Evolutionary conservation across 2,888 invertebrate species (phyloP), one percentile per base, ranked within the genome.

Genomic region (Melangyna quadrimaculata): DNA sequence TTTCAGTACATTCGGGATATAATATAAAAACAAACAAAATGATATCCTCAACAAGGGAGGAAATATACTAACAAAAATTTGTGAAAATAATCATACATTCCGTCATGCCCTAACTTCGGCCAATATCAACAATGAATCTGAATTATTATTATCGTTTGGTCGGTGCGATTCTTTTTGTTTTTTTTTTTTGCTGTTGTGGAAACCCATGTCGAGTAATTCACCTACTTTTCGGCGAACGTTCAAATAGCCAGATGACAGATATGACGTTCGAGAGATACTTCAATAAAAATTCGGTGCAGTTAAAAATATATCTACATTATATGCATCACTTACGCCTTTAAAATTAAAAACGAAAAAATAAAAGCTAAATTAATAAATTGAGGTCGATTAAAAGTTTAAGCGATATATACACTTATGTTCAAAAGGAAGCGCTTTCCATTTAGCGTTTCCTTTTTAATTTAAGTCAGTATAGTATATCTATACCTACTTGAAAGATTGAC

Each of bases 181-280:
- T 45, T 65, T 24, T 69, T 81, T 71, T 70, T 53, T n/a, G n/a
- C n/a, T n/a, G n/a, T 59, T 63, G 61, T 75, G 63, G 43, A 73
- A 75, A 63, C 69, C 53, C 75, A 74, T 80, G 71, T 63, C 67
- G 77, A 67, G 72, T 73, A 81, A 81, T 77, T 86, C 81, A 86
- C 86, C 86, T 81, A 86, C 86, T 69, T 86, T 81, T 77, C 73
- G 84, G 72, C 61, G 61, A 77, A 75, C 57, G 75, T 75, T 74
- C 69, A 78, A 83, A 78, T 72, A 70, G 22, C 65, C 78, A 83
- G 74, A 83, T 79, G 79, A 79, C 83, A 83, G 83, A 51, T 83
- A 78, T 83, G 74, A 79, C 83, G 65, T 65, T 79, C 43, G 45
- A 74, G 37, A 67, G 35, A 67, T 32, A 17, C n/a, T 71, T 35